Conservation (phyloP, 2,113 vertebrate species). For the Tretioscincus oriximinensis region DNA sequence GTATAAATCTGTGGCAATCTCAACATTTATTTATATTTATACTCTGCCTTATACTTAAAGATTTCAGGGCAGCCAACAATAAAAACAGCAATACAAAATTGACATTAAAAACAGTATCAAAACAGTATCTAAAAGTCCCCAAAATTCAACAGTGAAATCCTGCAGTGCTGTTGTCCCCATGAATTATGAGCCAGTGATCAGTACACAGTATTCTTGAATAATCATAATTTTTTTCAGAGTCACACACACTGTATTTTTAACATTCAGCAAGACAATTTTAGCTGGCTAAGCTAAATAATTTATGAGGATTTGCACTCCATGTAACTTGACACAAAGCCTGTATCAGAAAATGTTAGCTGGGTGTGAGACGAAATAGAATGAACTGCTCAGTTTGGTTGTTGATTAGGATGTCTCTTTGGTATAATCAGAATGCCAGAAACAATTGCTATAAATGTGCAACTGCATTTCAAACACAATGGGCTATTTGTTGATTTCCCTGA, state of each 20-base stretch:
- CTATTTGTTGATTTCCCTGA: neutral
- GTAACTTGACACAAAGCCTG: constrained; percentile 39
- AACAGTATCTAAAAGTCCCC: too few relatives aligned
- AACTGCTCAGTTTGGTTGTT: neutral
- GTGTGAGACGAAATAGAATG: too few relatives aligned
- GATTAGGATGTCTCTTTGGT: neutral
- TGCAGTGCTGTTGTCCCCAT: too few relatives aligned
- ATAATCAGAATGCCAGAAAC: neutral
- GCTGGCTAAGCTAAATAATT: neutral
- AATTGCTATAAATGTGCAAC: neutral
- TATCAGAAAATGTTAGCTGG: neutral
- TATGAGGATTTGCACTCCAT: constrained; percentile 24
- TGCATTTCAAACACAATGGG: neutral
- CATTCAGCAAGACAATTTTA: constrained; percentile 23
- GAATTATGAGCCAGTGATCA: neutral
- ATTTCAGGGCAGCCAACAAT: too few relatives aligned
- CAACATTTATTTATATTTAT: too few relatives aligned
- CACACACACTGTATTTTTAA: constrained; percentile 30
- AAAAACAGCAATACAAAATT: too few relatives aligned
- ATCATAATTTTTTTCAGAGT: neutral
- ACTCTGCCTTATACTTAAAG: too few relatives aligned
- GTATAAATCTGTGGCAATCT: too few relatives aligned
- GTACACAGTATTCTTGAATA: neutral
- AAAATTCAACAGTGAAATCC: too few relatives aligned
- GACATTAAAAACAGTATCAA: too few relatives aligned